phyloP scores from a whole-genome alignment of 2,113 vertebrate genomes.

The Tetrax tetrax region DNA sequence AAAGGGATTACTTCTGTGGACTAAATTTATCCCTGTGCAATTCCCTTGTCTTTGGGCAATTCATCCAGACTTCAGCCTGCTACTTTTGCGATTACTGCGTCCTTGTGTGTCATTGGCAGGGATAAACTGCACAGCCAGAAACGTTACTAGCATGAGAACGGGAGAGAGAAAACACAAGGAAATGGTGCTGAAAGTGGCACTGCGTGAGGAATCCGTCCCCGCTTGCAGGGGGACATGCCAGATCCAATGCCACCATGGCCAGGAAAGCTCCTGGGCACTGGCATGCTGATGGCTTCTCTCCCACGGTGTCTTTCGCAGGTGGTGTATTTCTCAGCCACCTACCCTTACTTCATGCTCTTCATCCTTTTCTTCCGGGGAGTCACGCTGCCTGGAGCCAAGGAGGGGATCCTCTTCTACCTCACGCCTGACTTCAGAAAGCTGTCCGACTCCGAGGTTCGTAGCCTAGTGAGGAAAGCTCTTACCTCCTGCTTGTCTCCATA shows the following conservation, averaged over 20 bases:
- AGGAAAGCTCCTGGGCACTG: neutral
- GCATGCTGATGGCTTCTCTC: neutral
- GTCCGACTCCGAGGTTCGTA: constrained; percentile 81
- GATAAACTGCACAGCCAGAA: neutral
- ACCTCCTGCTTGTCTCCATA: neutral
- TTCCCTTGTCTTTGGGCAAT: constrained; percentile 19
- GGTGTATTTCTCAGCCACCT: constrained; percentile 92
- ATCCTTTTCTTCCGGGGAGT: constrained; percentile 90
- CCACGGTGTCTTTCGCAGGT: constrained; percentile 73
- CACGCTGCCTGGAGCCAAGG: constrained; percentile 87
- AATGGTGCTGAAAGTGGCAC: neutral
- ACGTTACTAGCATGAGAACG: rapidly evolving
- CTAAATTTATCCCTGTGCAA: constrained; percentile 24
- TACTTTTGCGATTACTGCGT: neutral
- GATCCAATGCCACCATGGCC: rapidly evolving
- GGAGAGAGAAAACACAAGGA: neutral
- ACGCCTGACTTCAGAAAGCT: constrained; percentile 90
- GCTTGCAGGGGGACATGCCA: rapidly evolving
- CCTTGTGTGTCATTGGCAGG: neutral
- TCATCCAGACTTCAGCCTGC: neutral
- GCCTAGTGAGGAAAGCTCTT: neutral
- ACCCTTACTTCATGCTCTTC: constrained; percentile 91
- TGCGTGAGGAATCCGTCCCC: rapidly evolving
- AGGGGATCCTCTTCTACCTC: constrained; percentile 89
- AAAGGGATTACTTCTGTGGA: constrained; percentile 25